A percentile compares a stretch with the other conserved stretches of the same genome.
Conservation (phyloP, 1,140 invertebrate species). For the Drosophila tristis region DNA sequence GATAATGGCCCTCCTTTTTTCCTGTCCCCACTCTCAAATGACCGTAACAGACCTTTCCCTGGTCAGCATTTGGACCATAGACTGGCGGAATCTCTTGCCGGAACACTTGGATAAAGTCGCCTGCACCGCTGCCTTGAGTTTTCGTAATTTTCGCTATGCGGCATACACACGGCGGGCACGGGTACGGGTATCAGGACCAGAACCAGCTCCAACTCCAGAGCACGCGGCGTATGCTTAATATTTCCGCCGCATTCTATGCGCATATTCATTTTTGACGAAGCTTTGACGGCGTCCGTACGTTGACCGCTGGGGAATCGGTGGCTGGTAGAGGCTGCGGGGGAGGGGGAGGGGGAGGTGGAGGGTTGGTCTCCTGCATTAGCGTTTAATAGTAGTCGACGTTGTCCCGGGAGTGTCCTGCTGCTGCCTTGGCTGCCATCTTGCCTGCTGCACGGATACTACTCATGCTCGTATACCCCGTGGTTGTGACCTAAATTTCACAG, state of each 20-base stretch:
- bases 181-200: background rate
- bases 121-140: slow-evolving; percentile 25
- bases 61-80: too few relatives aligned
- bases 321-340: slow-evolving; percentile 27
- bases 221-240: slow-evolving; percentile 76
- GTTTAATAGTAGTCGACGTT: slow-evolving; percentile 50
- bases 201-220: too few relatives aligned
- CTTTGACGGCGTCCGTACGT: slow-evolving; percentile 61
- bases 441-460: slow-evolving; percentile 18
- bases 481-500: slow-evolving; percentile 74
- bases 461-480: slow-evolving; percentile 41
- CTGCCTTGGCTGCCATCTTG: slow-evolving; percentile 14
- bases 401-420: slow-evolving; percentile 41
- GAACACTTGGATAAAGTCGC: slow-evolving; percentile 29
- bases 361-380: slow-evolving; percentile 43
- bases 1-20: too few relatives aligned
- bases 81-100: background rate
- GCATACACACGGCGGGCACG: slow-evolving; percentile 39
- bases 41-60: too few relatives aligned
- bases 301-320: slow-evolving; percentile 66
- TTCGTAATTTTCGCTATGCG: slow-evolving; percentile 51
- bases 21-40: too few relatives aligned
- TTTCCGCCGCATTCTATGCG: slow-evolving; percentile 76
- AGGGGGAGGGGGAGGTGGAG: too few relatives aligned
- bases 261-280: slow-evolving; percentile 79